Base-by-base conservation (phyloP, 2,113 vertebrate species). In the Natator depressus region DNA sequence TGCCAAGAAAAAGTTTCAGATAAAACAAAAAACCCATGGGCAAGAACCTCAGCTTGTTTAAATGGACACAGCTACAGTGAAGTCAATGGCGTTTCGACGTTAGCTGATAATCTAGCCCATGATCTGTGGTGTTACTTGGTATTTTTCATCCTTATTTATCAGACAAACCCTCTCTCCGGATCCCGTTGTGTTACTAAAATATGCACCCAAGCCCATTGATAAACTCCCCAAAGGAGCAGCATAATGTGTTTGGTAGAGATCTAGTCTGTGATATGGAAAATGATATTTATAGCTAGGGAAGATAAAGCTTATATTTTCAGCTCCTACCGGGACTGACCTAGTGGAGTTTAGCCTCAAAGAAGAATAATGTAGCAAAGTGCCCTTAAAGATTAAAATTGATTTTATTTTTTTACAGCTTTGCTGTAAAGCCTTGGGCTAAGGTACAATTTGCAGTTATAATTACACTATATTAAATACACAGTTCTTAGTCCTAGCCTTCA, bases 321-420 rank as follows among this genome's bases (percentile, higher is more conserved):
- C 49, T 96, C 69, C 82, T 97, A 85, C 86, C 90, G 92, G 53
- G 27, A 84, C 92, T 96, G 95, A 97, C 90, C 95, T 84, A 84
- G 81, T 79, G 95, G 47, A 29, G 6, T 57, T 97, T 89, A 96
- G 76, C 91, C 96, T 96, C 95, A 87, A 91, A 82, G 75, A 93
- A 94, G 65, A 96, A 82, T 25, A 80, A 91, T 87, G 75, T 62
- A 86, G 69, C 81, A 93, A 54, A 91, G 90, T 91, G 84, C 83
- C 86, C 87, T 94, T 97, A 96, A 93, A 97, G 93, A 96, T 93
- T 90, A 95, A 96, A 95, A 97, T 87, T 85, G 38, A 93, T 95
- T 96, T 97, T 94, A 89, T 89, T 93, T 97, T 72, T 87, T 91
- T 87, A 80, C 93, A 92, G 59, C 55, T 97, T 90, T 96, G 93